Evolutionary conservation across 2,888 invertebrate genomes (phyloP).

Genomic region (Ichneumoninae sp.): DNA sequence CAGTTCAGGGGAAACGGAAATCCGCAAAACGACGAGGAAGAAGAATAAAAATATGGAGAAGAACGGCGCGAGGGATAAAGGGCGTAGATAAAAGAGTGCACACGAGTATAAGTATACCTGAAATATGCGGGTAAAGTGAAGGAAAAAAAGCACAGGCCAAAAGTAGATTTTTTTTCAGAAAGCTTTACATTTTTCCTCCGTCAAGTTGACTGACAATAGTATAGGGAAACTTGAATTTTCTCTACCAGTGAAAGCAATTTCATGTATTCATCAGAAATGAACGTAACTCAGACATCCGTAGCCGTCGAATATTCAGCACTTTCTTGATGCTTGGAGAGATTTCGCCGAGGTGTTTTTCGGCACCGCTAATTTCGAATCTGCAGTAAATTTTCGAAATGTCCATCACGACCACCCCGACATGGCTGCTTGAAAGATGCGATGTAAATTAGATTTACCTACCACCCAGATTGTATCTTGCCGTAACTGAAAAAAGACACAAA

Average conservation of each 20-base stretch:
- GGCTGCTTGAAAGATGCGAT: neutral
- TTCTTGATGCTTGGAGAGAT: neutral
- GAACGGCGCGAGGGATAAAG: conserved; percentile 33
- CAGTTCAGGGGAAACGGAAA: conserved; percentile 30
- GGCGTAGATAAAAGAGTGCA: conserved; percentile 29
- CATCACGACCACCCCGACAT: neutral
- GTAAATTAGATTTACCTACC: neutral
- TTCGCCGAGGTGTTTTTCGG: neutral
- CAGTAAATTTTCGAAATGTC: neutral
- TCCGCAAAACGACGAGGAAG: conserved; percentile 45
- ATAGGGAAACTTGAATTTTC: conserved; percentile 13
- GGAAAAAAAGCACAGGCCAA: conserved; percentile 4
- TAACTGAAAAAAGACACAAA: neutral
- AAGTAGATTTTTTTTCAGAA: conserved; percentile 44
- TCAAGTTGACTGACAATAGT: conserved; percentile 4
- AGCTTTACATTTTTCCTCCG: conserved; percentile 25
- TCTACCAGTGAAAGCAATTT: conserved; percentile 24
- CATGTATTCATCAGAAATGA: conserved; percentile 42
- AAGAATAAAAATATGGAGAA: conserved; percentile 65
- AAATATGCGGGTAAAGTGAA: conserved; percentile 32
- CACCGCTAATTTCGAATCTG: neutral
- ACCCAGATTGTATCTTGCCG: neutral
- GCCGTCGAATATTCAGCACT: conserved; percentile 16
- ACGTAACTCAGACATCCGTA: conserved; percentile 2
- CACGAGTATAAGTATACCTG: conserved; percentile 18